Conservation (phyloP, 2,797 vertebrate species). For the Megaceryle alcyon region DNA sequence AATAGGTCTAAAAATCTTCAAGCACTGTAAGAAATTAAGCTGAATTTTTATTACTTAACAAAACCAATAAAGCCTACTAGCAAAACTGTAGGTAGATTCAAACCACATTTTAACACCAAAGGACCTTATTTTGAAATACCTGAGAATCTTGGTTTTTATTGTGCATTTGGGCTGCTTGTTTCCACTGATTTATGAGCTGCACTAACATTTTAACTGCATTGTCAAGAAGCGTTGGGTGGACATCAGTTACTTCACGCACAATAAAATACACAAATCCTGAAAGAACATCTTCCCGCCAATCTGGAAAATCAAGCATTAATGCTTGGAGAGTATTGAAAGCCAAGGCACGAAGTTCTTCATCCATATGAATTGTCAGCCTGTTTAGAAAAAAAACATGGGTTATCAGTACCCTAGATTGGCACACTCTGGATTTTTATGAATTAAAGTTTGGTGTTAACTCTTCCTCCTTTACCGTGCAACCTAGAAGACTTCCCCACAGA, state of each 20-base stretch:
- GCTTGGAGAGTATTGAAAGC: slow-evolving; percentile 99
- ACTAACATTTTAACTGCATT: slow-evolving; percentile 98
- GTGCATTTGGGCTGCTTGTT: slow-evolving; percentile 91
- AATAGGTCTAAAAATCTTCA: not conserved
- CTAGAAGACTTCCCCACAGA: not conserved
- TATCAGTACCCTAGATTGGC: not conserved
- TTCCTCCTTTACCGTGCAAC: not conserved
- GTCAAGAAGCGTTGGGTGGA: slow-evolving; percentile 95
- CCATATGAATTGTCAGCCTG: slow-evolving; percentile 98
- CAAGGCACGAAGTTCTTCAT: slow-evolving; percentile 95
- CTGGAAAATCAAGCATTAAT: slow-evolving; percentile 96
- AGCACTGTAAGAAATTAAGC: not conserved
- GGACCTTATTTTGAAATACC: slow-evolving; percentile 70
- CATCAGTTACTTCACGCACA: slow-evolving; percentile 95
- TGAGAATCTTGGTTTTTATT: slow-evolving; percentile 90
- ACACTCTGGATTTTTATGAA: not conserved
- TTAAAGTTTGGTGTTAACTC: not conserved
- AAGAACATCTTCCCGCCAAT: slow-evolving; percentile 98
- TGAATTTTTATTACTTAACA: not conserved
- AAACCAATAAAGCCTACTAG: not conserved
- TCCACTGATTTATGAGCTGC: slow-evolving; percentile 98
- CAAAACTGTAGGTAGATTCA: not conserved
- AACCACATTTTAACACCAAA: not conserved
- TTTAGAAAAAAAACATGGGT: slow-evolving; percentile 48
- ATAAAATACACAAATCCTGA: slow-evolving; percentile 98